phyloP scores from a whole-genome alignment of 2,888 invertebrate species.

The Morinoia aosen region DNA sequence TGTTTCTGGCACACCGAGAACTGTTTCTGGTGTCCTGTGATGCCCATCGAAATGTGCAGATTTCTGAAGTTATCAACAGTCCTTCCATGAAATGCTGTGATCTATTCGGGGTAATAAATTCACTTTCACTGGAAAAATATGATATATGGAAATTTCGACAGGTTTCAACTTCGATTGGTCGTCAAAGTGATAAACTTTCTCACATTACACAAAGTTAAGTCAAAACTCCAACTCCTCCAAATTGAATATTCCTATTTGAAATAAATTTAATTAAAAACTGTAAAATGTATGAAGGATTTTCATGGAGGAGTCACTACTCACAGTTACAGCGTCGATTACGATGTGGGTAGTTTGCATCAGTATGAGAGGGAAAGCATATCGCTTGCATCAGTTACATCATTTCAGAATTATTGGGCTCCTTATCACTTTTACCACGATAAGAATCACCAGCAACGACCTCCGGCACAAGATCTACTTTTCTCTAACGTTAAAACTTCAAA shows the following conservation, averaged over 20 bases:
- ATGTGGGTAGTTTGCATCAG: not conserved
- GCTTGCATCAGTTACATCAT: not conserved
- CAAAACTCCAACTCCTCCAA: not conserved
- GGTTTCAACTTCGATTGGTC: not conserved
- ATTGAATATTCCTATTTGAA: not conserved
- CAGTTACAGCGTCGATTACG: not conserved
- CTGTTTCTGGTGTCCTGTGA: not conserved
- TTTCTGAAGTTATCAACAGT: not conserved
- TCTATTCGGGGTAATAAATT: not conserved
- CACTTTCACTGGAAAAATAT: not conserved
- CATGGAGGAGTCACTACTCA: not conserved
- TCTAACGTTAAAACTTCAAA: not conserved
- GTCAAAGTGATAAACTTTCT: not conserved
- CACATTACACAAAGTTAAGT: not conserved
- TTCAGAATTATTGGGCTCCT: not conserved
- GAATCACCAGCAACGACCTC: not conserved
- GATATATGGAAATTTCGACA: not conserved
- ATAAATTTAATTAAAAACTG: too few species aligned
- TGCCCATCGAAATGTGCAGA: not conserved
- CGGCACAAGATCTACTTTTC: not conserved
- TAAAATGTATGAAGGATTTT: too few species aligned
- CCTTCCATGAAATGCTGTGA: not conserved
- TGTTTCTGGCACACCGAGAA: not conserved
- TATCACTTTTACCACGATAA: not conserved
- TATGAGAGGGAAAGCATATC: not conserved